Percentiles rank a stretch among this genome's conserved stretches.
Evolutionary conservation across 2,888 invertebrate species (phyloP).

Genomic region (Therioaphis trifolii): DNA sequence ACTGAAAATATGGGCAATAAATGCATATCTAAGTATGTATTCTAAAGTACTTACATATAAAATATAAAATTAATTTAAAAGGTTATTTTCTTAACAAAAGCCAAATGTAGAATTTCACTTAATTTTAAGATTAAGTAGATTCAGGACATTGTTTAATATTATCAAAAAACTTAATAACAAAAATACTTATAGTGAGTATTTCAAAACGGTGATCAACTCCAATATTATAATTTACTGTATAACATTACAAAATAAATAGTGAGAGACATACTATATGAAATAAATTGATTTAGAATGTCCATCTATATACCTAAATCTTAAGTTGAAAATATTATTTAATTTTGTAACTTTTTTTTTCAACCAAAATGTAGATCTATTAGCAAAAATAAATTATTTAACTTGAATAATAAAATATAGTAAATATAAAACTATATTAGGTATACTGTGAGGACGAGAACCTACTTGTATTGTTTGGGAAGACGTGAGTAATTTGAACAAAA

Average conservation of each 20-base stretch:
- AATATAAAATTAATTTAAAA: not conserved
- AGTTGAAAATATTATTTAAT: too few relatives aligned
- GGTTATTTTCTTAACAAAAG: not conserved
- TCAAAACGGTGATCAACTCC: not conserved
- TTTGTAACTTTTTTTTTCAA: too few relatives aligned
- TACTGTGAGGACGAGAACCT: too few relatives aligned
- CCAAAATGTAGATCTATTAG: too few relatives aligned
- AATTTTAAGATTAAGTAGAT: not conserved
- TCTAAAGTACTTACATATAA: not conserved
- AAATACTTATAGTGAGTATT: not conserved
- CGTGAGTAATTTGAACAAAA: too few relatives aligned
- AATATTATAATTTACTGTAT: not conserved
- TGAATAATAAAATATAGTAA: too few relatives aligned
- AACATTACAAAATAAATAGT: not conserved
- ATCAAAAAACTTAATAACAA: not conserved
- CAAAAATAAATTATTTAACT: too few relatives aligned
- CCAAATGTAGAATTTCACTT: not conserved
- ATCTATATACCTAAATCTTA: not conserved
- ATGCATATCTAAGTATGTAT: not conserved
- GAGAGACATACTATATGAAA: not conserved
- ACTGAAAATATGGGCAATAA: conserved; percentile 5
- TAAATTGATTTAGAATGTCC: not conserved
- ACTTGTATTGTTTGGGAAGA: too few relatives aligned
- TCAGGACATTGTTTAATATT: not conserved
- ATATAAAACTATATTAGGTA: too few relatives aligned